Evolutionary conservation across 2,113 vertebrate genomes (phyloP), one percentile per base, ranked within the genome.

Genomic region (Dipodomys stephensi): DNA sequence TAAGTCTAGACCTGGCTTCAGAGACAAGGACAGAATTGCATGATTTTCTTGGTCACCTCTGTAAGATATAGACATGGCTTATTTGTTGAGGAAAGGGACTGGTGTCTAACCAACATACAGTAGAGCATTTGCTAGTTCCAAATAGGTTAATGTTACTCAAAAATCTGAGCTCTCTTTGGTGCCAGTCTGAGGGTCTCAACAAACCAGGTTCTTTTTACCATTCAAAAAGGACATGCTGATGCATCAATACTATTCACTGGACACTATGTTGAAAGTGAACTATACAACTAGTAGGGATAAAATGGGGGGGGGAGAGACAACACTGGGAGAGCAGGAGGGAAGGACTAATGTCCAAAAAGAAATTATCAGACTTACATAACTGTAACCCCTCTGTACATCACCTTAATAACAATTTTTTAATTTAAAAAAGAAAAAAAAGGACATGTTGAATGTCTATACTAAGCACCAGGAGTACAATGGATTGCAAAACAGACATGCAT

Each of bases 161-260:
- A 93, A 84, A 27, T 79, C 76, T 76, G 67, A 65, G 28, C 83
- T 94, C 64, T 28, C 30, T 82, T 32, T 27, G 27, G 72, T 95
- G 84, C 11, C 82, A 62, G 57, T 74, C 69, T 71, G 35, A 83
- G 84, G 32, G 60, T 67, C 83, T 64, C 27, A 25, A 18, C 71
- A 49, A 95, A 11, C 7, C 46, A 80, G 35, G 16, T 62, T 92
- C 53, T 83, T 25, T 65, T 93, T 39, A 15, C 68, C 53, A 15
- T 49, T 94, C 83, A 89, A 32, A 53, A 86, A 83, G 57, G 46
- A 73, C 22, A 44, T 19, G 15, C 35, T 30, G 69, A 83, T 57
- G 53, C 15, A 18, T 11, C 53, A 13, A 57, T 16, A 57, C 11
- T 57, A 57, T 13, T 57, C 53, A 57, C 53, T 57, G 53, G 53